Evolutionary conservation across 2,113 vertebrate species (phyloP).

Genomic region (Mastomys coucha): DNA sequence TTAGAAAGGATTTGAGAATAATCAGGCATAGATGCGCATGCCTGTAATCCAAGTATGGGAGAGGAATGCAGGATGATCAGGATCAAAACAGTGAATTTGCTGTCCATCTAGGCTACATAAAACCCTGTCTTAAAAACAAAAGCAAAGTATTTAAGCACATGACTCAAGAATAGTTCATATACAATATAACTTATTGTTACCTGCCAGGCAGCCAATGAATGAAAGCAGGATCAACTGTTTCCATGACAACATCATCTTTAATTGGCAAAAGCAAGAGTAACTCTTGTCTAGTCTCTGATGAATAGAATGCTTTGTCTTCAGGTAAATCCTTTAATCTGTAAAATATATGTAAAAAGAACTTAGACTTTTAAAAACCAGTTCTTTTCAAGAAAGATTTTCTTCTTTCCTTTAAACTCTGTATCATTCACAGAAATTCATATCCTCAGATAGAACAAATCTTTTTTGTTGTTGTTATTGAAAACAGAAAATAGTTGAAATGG

Average conservation of each 20-base stretch:
- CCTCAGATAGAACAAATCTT: neutral
- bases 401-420: constrained; percentile 29
- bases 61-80: neutral
- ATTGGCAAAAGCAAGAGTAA: constrained; percentile 87
- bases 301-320: constrained; percentile 87
- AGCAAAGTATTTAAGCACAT: neutral
- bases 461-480: neutral
- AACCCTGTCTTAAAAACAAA: neutral
- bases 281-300: constrained; percentile 88
- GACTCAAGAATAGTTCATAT: neutral
- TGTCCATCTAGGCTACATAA: neutral
- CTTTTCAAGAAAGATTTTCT: constrained; percentile 4
- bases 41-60: neutral
- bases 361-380: constrained; percentile 23
- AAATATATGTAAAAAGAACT: constrained; percentile 77
- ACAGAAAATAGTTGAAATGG: neutral
- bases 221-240: constrained; percentile 94
- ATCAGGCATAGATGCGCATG: neutral
- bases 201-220: constrained; percentile 94
- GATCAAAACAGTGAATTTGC: neutral
- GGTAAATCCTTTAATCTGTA: constrained; percentile 91
- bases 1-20: constrained; percentile 2
- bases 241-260: constrained; percentile 97
- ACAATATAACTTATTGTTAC: constrained; percentile 86
- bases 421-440: constrained; percentile 27